Evolutionary conservation across 2,797 vertebrate species (phyloP).

Genomic region (Rallus crepitans): DNA sequence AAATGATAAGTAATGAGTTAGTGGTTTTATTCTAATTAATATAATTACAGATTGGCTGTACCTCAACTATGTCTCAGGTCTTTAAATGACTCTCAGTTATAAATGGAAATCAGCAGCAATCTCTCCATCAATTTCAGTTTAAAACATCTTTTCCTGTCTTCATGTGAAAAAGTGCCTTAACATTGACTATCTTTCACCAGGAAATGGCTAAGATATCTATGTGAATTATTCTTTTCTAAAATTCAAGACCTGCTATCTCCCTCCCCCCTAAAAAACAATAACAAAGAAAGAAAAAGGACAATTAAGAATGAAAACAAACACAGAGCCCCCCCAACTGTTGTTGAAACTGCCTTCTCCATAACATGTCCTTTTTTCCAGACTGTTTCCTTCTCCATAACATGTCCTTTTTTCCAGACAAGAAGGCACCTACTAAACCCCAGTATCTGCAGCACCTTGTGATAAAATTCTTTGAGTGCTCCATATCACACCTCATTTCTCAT

Average conservation of each 20-base stretch:
- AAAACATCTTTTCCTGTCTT: not conserved
- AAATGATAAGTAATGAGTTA: slow-evolving; percentile 11
- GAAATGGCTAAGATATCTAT: not conserved
- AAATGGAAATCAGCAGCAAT: not conserved
- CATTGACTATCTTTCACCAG: not conserved
- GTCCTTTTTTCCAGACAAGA: not conserved
- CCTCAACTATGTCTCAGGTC: not conserved
- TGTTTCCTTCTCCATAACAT: not conserved
- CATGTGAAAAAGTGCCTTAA: not conserved
- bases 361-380: not conserved
- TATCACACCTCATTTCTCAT: not conserved
- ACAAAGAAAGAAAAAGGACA: not conserved
- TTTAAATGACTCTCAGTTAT: not conserved
- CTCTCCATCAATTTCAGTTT: not conserved
- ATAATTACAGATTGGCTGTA: not conserved
- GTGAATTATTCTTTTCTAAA: not conserved
- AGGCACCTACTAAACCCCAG: not conserved
- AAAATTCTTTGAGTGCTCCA: not conserved
- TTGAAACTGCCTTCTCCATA: not conserved
- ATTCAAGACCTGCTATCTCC: not conserved
- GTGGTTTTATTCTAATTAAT: slow-evolving; percentile 17
- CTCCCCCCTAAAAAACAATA: fast-evolving
- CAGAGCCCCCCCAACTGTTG: fast-evolving
- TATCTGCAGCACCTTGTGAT: not conserved
- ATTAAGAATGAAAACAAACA: not conserved